These are phyloP conservation scores for Rhyacichthys aspro DNA, from an alignment of 2,797 vertebrate genomes.

Conservation along the genomic window DNA sequence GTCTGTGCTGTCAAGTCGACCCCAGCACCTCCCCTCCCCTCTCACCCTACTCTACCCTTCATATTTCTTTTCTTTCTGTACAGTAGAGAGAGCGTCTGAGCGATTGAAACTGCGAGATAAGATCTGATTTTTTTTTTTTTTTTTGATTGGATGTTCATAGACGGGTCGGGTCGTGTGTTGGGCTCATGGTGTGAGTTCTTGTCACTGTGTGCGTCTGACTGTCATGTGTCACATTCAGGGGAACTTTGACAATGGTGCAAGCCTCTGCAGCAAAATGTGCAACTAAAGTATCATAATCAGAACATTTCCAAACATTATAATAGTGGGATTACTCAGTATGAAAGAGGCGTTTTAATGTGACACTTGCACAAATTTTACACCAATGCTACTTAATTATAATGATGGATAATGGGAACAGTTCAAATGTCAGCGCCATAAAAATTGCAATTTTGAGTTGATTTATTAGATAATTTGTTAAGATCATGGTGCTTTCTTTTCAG, in stretches of 20 bases:
- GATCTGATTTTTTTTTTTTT: slow-evolving; percentile 70
- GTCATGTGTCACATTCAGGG: slow-evolving; percentile 59
- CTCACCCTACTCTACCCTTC: slow-evolving; percentile 29
- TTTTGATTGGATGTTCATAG: slow-evolving; percentile 74
- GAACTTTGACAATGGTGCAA: slow-evolving; percentile 54
- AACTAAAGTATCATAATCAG: slow-evolving; percentile 30
- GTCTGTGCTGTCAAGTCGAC: slow-evolving; percentile 60
- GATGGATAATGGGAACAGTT: slow-evolving; percentile 12
- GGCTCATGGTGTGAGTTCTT: slow-evolving; percentile 66
- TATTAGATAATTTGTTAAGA: slow-evolving; percentile 7
- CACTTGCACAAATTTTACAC: not conserved
- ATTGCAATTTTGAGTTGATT: slow-evolving; percentile 4
- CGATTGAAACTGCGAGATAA: slow-evolving; percentile 69
- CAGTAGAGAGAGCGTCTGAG: slow-evolving; percentile 71
- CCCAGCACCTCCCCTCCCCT: not conserved
- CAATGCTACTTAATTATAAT: slow-evolving; percentile 19
- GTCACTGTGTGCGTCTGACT: slow-evolving; percentile 33
- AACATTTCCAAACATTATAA: slow-evolving; percentile 23
- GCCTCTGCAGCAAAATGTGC: slow-evolving; percentile 33
- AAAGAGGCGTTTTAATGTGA: slow-evolving; percentile 28
- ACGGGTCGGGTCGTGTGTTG: slow-evolving; percentile 67
- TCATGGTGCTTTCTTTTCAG: not conserved
- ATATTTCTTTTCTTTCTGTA: slow-evolving; percentile 69
- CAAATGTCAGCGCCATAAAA: slow-evolving; percentile 1
- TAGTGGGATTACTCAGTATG: slow-evolving; percentile 15